Base-by-base conservation (phyloP, 2,113 vertebrate species). In the Cyprinodon variegatus region DNA sequence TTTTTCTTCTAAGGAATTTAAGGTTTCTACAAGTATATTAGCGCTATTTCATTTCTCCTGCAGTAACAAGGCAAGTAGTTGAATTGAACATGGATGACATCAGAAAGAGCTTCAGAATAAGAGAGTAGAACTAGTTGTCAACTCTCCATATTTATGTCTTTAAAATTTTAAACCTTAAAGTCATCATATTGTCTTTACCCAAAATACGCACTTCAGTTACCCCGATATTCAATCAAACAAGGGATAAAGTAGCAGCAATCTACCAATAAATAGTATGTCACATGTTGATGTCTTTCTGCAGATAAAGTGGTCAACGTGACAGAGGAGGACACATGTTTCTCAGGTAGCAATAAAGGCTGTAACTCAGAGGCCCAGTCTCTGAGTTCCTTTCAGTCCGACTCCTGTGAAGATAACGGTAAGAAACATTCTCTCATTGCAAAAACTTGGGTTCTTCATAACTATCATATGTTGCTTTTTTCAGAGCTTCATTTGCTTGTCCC, bases 341-440 rank as follows among this genome's bases (percentile, higher is more conserved):
- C 97, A 45, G 97, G 96, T 77, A 99, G 96, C 82, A 97, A 96
- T 93, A 98, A 96, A 94, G 97, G 97, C 85, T 97, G 96, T 87
- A 97, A 96, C 90, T 98, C 97, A 0, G 98, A 99, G 93, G 96
- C 97, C 70, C 97, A 98, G 65, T 99, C 97, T 1, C 95, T 98
- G 87, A 98, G 93, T 91, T 99, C 98, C 77, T 98, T 97, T 91
- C 97, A 97, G 88, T 99, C 97, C 0, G 98, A 99, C 82, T 98
- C 97, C 0, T 97, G 96, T 1, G 98, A 99, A 29, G 98, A 99
- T 89, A 99, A 98, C 43, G 97, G 98, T 99, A 95, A 97, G 96
- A 80, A 22, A 65, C 45, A 10, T 14, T 65, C 38, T 5, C 17
- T 43, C 17, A 41, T 48, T 22, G 43, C 22, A 73, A 3, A 41